Evolutionary conservation across 2,797 vertebrate species (phyloP), one percentile per base, ranked within the genome.

Genomic region (Megaceryle alcyon): DNA sequence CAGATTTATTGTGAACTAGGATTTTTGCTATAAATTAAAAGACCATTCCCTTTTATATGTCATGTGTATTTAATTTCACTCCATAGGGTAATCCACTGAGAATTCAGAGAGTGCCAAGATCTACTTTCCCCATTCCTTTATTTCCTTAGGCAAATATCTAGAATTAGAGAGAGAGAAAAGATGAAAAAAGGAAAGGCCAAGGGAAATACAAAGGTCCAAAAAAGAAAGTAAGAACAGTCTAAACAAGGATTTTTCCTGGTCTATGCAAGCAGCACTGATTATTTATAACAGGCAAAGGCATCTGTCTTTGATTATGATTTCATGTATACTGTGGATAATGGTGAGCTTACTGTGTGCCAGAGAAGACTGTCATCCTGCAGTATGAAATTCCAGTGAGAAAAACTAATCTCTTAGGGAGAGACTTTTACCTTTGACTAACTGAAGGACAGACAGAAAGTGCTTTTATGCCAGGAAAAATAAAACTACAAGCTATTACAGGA

Each of bases 271-370:
- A 96, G 79, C 85, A 84, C 65, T 85, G 88, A 96, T 97, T 97
- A 96, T 97, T 96, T 97, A 94, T 96, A 97, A 97, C 95, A 97
- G 92, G 77, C 89, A 87, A 96, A 92, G 48, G 39, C 97, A 98
- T 97, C 96, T 98, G 97, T 97, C 92, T 98, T 97, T 97, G 95
- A 98, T 98, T 98, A 98, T 88, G 91, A 97, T 97, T 97, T 97
- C 80, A 97, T 97, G 96, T 96, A 92, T 91, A 94, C 94, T 92
- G 96, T 78, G 76, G 85, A 94, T 94, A 88, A 89, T 85, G 92
- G 90, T 85, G 86, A 97, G 95, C 90, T 95, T 60, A 82, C 76
- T 94, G 70, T 90, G 93, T 95, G 97, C 95, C 96, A 94, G 96
- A 93, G 85, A 82, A 82, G 93, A 88, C 91, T 96, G 84, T 97